Conservation (phyloP, 2,888 invertebrate species). For the Yponomeuta malinellus region DNA sequence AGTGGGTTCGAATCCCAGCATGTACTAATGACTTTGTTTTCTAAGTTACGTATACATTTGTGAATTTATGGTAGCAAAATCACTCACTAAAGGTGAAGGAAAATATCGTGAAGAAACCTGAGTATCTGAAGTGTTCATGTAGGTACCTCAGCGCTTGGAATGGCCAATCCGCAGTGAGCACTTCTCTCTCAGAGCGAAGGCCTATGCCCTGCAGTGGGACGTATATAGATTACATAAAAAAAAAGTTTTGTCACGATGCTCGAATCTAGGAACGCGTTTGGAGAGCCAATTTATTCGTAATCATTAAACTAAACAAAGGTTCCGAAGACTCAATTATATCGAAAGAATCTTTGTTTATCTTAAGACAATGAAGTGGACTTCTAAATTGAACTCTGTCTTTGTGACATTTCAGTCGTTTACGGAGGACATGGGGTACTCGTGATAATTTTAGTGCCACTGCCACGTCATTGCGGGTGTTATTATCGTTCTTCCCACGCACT, state of each 20-base stretch:
- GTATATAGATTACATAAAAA: too few species aligned
- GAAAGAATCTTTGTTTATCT: not conserved
- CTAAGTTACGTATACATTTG: too few species aligned
- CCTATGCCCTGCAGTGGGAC: too few species aligned
- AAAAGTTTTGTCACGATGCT: not conserved
- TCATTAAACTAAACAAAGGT: not conserved
- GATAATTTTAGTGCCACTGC: not conserved
- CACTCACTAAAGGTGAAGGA: too few species aligned
- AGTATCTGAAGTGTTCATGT: too few species aligned
- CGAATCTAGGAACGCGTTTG: not conserved
- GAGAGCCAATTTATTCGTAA: not conserved
- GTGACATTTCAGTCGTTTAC: not conserved
- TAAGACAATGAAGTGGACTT: not conserved
- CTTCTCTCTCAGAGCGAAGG: too few species aligned
- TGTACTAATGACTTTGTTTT: too few species aligned
- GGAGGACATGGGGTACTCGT: not conserved
- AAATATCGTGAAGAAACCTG: too few species aligned
- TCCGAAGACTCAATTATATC: not conserved
- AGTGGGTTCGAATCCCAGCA: too few species aligned
- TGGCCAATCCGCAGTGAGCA: too few species aligned
- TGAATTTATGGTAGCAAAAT: too few species aligned
- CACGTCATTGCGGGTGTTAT: not conserved
- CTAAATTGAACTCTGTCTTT: not conserved
- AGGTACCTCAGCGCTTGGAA: too few species aligned
- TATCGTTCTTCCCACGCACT: constrained; percentile 5